A percentile compares a stretch with the other conserved stretches of the same genome.
Evolutionary conservation across 1,140 invertebrate species (phyloP).

Genomic region (Drosophila murphyi): DNA sequence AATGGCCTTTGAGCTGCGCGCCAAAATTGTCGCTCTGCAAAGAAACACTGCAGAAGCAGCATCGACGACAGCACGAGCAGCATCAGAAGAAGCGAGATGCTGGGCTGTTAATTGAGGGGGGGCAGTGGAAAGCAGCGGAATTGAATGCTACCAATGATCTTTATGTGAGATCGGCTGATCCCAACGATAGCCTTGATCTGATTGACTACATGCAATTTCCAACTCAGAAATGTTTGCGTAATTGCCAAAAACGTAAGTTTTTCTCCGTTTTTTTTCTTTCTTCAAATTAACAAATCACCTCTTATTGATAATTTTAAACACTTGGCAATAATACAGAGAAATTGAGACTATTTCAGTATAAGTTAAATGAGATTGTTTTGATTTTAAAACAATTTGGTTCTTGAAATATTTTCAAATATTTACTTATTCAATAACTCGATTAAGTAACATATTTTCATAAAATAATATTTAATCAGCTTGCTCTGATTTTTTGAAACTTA

Average conservation of each 20-base stretch:
- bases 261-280: background rate
- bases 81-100: background rate
- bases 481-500: no score
- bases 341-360: background rate
- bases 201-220: slow-evolving; percentile 48
- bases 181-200: slow-evolving; percentile 6
- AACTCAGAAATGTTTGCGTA: slow-evolving; percentile 22
- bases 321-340: no score
- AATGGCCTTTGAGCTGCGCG: slow-evolving; percentile 22
- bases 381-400: no score
- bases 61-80: background rate
- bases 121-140: background rate
- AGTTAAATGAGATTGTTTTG: background rate
- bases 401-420: background rate
- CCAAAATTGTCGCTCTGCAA: slow-evolving; percentile 41
- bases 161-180: slow-evolving; percentile 14
- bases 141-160: background rate
- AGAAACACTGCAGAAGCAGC: slow-evolving; percentile 36
- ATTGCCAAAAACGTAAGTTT: slow-evolving; percentile 34
- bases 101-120: background rate
- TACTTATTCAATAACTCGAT: background rate
- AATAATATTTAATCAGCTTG: no score
- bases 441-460: background rate
- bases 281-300: background rate
- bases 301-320: no score